A percentile compares a stretch with the other conserved stretches of the same genome.
Conservation (phyloP, 2,797 vertebrate genomes). For the Pangasius mekongensis region DNA sequence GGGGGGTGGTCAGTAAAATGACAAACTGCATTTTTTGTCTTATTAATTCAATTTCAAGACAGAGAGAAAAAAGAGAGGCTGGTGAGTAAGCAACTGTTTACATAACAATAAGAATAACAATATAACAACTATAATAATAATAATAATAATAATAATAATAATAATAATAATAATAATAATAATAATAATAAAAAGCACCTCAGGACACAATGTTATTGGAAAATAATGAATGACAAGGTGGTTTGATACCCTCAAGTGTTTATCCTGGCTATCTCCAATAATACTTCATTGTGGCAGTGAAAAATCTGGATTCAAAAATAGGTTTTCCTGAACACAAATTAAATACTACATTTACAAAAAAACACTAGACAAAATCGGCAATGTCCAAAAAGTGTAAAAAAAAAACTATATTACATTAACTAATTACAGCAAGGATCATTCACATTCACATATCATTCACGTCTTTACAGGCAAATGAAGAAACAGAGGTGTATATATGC, state of each 20-base stretch:
- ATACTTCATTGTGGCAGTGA: neutral
- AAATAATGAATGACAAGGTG: neutral
- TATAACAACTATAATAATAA: too few species aligned
- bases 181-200: neutral
- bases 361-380: neutral
- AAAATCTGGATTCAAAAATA: neutral
- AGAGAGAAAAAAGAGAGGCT: neutral
- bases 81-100: neutral
- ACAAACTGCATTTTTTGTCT: neutral
- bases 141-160: too few species aligned
- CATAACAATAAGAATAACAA: neutral
- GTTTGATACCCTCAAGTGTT: neutral
- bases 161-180: too few species aligned
- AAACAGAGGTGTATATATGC: neutral
- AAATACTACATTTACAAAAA: neutral
- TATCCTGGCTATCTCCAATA: neutral
- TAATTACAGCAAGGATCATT: neutral
- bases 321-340: neutral
- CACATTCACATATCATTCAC: too few species aligned
- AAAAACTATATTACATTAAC: too few species aligned
- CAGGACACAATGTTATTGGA: neutral
- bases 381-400: neutral
- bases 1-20: neutral
- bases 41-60: neutral
- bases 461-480: too few species aligned